phyloP scores from a whole-genome alignment of 2,113 vertebrate genomes.

The Halichoerus grypus region DNA sequence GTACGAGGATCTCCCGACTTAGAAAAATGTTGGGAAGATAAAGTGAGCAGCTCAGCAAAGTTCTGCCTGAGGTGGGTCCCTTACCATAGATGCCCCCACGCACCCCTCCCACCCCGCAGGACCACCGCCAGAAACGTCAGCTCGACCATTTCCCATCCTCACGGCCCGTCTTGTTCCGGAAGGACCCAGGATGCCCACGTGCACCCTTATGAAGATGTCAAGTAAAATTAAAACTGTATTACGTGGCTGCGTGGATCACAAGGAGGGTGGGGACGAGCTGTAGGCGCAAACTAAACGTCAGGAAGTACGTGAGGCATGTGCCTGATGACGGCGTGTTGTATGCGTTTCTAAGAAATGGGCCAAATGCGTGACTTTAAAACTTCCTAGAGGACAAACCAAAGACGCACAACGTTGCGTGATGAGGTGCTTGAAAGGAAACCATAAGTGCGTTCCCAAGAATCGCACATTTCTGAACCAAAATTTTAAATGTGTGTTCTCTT shows the following conservation, averaged over 20 bases:
- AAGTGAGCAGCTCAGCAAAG: not conserved
- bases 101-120: not conserved
- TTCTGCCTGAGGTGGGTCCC: not conserved
- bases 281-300: not conserved
- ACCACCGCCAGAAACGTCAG: not conserved
- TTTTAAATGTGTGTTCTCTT: not conserved
- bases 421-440: not conserved
- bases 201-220: not conserved
- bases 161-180: not conserved
- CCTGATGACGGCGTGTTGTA: not conserved
- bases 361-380: not conserved
- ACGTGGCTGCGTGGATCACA: not conserved
- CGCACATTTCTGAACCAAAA: not conserved
- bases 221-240: not conserved
- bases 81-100: not conserved
- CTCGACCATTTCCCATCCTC: not conserved
- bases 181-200: not conserved
- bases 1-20: not conserved
- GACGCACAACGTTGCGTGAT: too few species aligned
- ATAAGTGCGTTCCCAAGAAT: not conserved
- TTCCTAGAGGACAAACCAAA: not conserved
- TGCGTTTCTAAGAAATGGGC: not conserved
- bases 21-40: not conserved
- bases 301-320: accelerated
- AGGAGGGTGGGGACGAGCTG: not conserved